These are phyloP conservation scores for Okamejei kenojei DNA, from an alignment of 2,797 vertebrate species.

Conservation along the genomic window DNA sequence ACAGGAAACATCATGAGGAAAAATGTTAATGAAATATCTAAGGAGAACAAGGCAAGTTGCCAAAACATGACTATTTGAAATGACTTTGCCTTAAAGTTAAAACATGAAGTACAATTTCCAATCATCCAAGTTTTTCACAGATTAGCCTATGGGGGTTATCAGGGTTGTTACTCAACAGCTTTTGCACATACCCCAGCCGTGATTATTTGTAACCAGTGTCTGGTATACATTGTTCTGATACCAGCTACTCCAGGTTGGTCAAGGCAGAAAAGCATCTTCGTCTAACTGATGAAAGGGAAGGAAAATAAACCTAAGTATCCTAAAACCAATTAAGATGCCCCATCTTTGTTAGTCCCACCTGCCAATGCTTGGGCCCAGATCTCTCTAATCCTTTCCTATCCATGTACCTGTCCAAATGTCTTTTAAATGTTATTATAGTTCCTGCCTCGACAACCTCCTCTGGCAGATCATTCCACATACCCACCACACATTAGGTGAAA, in stretches of 20 bases:
- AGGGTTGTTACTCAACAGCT: too few species aligned
- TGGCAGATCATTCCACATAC: too few species aligned
- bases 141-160: background rate
- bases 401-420: too few species aligned
- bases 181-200: background rate
- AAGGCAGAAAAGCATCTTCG: background rate
- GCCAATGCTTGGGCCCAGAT: too few species aligned
- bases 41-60: background rate
- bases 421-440: too few species aligned
- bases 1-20: background rate
- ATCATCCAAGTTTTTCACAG: too few species aligned
- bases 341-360: too few species aligned
- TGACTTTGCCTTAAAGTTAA: background rate
- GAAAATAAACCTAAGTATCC: background rate
- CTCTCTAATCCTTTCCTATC: too few species aligned
- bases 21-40: background rate
- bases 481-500: too few species aligned
- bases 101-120: background rate
- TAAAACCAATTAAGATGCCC: too few species aligned
- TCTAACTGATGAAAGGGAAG: background rate
- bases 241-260: background rate
- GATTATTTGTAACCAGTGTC: background rate
- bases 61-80: constrained; percentile 7
- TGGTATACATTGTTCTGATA: background rate
- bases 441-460: too few species aligned